Percentiles rank a stretch among this genome's conserved stretches.
Conservation (phyloP, 2,888 invertebrate genomes). For the Bombyx huttoni region DNA sequence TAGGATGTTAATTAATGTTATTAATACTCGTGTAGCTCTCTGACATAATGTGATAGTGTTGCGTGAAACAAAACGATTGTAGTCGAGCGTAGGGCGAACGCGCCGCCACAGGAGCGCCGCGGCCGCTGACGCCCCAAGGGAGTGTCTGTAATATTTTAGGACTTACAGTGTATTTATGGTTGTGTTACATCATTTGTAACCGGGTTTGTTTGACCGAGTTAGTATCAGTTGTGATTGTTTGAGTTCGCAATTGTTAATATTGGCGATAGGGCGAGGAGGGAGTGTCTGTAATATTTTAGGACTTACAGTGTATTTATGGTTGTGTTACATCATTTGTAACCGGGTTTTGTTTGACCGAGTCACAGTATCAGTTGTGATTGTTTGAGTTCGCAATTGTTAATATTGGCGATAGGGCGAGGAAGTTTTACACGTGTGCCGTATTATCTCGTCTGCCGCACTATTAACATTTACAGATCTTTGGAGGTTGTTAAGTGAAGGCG, state of each 20-base stretch:
- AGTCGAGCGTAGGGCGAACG: background rate
- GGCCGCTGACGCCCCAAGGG: background rate
- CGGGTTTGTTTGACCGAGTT: background rate
- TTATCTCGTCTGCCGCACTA: too few relatives aligned
- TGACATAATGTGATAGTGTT: background rate
- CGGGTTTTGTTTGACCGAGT: background rate
- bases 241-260: too few relatives aligned
- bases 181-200: background rate
- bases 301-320: background rate
- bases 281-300: background rate
- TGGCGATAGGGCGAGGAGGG: too few relatives aligned
- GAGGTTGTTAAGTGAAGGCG: too few relatives aligned
- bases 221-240: too few relatives aligned
- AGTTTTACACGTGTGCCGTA: too few relatives aligned
- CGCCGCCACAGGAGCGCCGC: background rate
- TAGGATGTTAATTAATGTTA: background rate
- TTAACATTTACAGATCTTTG: too few relatives aligned
- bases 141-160: background rate
- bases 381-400: too few relatives aligned
- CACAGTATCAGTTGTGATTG: too few relatives aligned
- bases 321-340: background rate
- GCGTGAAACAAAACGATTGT: background rate
- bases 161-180: background rate
- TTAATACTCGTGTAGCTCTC: background rate
- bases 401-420: too few relatives aligned